Evolutionary conservation across 2,113 vertebrate genomes (phyloP), one percentile per base, ranked within the genome.

Genomic region (Montifringilla adamsi): DNA sequence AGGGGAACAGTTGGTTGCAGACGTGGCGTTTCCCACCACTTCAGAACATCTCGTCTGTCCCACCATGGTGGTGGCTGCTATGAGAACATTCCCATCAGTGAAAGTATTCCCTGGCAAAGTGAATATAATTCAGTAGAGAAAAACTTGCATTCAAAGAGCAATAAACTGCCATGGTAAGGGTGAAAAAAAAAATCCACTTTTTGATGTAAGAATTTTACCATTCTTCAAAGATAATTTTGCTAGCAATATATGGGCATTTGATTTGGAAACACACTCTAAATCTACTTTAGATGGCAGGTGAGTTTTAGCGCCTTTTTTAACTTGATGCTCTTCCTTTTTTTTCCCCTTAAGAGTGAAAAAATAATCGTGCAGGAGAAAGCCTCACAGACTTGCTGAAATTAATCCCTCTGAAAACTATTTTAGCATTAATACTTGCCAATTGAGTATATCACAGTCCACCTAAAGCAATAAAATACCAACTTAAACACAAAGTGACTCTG

Each of bases 331-430:
- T 24, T 53, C 7, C 2, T 2, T n/a, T 55, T 52, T 66, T 59
- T 44, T 23, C 3, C 15, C 17, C 8, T 80, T 37, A 55, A 67
- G 69, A 22, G 7, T 6, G 19, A 41, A 84, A 86, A 88, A 89
- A 67, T 30, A 93, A 70, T 73, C 81, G 16, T 28, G 41, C 49
- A 84, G 59, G 84, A 80, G 31, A 92, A 95, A 46, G 35, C 5
- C 43, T 70, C 55, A 56, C 21, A 82, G 50, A 84, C 22, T 47
- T 94, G 41, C 49, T 66, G 70, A 93, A 95, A 95, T 94, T 76
- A 95, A 93, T 87, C 68, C 53, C 43, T 92, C 67, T 69, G 70
- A 79, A 92, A 94, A 95, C 17, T 82, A 60, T 89, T 96, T 82
- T 70, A 89, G 46, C 68, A 67, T 86, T 93, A 87, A 77, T 56